A percentile compares a stretch with the other conserved stretches of the same genome.
These are phyloP conservation scores for Malurus cyaneus DNA, from an alignment of 2,113 vertebrate species.

Conservation along the genomic window DNA sequence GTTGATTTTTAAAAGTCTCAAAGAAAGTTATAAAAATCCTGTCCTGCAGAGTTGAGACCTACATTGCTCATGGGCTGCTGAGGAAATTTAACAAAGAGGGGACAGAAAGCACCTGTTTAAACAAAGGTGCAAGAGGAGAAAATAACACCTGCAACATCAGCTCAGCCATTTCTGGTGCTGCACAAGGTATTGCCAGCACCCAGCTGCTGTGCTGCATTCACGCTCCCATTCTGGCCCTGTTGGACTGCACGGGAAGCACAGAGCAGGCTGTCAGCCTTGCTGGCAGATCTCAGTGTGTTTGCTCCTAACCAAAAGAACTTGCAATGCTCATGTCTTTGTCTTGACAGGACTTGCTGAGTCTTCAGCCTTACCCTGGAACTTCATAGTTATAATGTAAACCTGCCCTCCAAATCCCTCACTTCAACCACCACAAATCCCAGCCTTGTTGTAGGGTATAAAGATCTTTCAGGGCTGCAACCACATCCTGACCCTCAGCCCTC, in stretches of 20 bases:
- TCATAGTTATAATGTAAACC: not conserved
- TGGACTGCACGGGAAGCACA: not conserved
- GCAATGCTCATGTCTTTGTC: not conserved
- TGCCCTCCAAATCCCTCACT: not conserved
- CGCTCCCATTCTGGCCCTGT: not conserved
- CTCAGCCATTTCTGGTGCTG: not conserved
- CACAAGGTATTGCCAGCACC: not conserved
- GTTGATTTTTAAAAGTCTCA: not conserved
- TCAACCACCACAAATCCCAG: not conserved
- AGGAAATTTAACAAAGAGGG: not conserved
- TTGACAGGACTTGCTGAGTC: not conserved
- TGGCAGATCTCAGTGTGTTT: rapidly evolving
- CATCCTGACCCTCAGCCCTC: not conserved
- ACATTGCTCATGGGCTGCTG: not conserved
- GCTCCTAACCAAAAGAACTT: not conserved
- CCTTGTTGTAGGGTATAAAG: not conserved
- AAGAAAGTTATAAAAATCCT: not conserved
- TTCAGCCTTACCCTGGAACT: not conserved
- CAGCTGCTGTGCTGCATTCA: not conserved
- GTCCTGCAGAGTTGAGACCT: not conserved
- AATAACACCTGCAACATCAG: not conserved
- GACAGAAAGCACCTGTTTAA: not conserved
- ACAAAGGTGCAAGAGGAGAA: not conserved
- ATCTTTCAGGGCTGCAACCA: not conserved
- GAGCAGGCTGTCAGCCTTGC: not conserved